Percentiles rank a stretch among this genome's conserved stretches.
Conservation (phyloP, 2,113 vertebrate genomes). For the Brachyhypopomus gauderio region DNA sequence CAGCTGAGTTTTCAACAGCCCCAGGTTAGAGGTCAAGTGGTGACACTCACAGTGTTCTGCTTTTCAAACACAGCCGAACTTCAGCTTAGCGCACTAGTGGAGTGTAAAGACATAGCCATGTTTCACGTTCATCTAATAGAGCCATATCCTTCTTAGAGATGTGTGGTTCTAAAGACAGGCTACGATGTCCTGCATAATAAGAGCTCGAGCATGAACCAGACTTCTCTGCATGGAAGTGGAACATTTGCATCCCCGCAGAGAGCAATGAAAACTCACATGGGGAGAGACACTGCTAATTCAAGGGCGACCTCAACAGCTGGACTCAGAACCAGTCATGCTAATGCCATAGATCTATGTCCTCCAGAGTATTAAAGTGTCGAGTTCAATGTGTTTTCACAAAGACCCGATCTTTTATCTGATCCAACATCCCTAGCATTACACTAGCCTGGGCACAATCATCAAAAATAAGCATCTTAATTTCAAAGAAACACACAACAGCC, state of each 20-base stretch:
- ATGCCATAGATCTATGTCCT: no score
- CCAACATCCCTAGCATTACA: no score
- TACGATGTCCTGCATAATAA: background rate
- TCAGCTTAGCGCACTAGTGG: background rate
- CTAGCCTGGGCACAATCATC: no score
- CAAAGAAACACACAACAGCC: no score
- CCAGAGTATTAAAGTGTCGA: no score
- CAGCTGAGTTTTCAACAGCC: background rate
- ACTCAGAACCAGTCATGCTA: no score
- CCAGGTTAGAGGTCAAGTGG: background rate
- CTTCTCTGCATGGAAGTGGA: background rate
- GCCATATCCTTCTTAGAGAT: constrained; percentile 29
- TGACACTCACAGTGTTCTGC: background rate
- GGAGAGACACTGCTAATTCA: background rate
- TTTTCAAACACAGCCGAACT: background rate
- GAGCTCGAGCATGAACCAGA: background rate
- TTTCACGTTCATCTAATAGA: background rate
- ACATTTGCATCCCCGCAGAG: constrained; percentile 15
- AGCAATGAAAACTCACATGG: background rate
- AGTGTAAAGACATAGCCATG: background rate
- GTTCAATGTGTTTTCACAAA: no score
- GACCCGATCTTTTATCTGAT: no score
- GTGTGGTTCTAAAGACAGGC: background rate
- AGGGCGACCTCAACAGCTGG: background rate
- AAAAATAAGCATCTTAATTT: no score